Percentiles rank a stretch among this genome's conserved stretches.
Conservation (phyloP, 2,797 vertebrate genomes). For the Sebastes matsubarae region DNA sequence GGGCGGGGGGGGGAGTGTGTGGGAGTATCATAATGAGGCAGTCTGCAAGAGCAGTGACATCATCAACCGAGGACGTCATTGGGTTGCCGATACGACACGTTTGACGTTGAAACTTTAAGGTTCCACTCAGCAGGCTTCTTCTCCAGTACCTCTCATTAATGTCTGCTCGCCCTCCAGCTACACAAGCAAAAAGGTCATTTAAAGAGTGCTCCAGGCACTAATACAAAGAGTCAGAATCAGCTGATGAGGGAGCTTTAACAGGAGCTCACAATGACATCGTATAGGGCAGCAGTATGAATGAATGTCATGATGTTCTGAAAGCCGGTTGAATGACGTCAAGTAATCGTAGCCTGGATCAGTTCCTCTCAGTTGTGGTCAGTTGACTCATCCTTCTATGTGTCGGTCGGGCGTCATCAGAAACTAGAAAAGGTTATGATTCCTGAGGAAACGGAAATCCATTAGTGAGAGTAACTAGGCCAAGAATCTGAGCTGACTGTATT, state of each 20-base stretch:
- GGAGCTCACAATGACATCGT: not conserved
- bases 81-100: not conserved
- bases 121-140: not conserved
- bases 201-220: not conserved
- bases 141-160: not conserved
- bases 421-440: not conserved
- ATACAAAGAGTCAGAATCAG: not conserved
- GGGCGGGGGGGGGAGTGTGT: not conserved
- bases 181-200: not conserved
- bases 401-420: not conserved
- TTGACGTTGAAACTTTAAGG: not conserved
- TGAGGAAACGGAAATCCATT: not conserved
- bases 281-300: not conserved
- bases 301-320: not conserved
- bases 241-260: not conserved
- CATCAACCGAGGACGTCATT: not conserved
- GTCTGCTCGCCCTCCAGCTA: not conserved
- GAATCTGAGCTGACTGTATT: not conserved
- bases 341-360: not conserved
- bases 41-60: not conserved
- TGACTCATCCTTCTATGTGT: not conserved
- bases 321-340: conserved; percentile 1
- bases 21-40: not conserved
- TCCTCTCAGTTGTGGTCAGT: not conserved
- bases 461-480: not conserved